Evolutionary conservation across 64 coral and sea anemone genomes (phyloP).

Genomic region (Montipora efflorescens): DNA sequence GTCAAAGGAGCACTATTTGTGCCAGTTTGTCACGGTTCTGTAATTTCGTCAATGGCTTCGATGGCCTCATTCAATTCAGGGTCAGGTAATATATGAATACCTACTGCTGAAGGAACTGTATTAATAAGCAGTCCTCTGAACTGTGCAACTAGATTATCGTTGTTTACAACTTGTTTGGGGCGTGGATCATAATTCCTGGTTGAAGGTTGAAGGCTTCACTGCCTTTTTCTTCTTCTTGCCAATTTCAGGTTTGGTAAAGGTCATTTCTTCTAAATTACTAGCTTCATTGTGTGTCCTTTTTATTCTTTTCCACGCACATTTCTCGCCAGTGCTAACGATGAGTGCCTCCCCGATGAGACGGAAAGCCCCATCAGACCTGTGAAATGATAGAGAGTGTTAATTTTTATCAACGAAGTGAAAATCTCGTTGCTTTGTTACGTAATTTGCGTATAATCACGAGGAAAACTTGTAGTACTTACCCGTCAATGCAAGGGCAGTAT

Average conservation of each 20-base stretch:
- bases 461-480: slow-evolving; percentile 12
- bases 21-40: neutral
- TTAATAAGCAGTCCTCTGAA: slow-evolving; percentile 27
- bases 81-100: slow-evolving; percentile 28
- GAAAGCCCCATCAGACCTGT: slow-evolving; percentile 54
- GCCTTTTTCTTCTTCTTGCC: slow-evolving; percentile 35
- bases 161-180: slow-evolving; percentile 4
- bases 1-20: neutral
- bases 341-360: slow-evolving; percentile 38
- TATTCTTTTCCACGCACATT: slow-evolving; percentile 43
- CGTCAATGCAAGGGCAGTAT: slow-evolving; percentile 4
- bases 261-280: slow-evolving; percentile 52
- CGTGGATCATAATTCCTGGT: slow-evolving; percentile 38
- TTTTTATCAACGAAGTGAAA: neutral
- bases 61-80: slow-evolving; percentile 17
- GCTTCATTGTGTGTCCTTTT: slow-evolving; percentile 46
- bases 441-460: too few species aligned
- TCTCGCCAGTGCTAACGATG: slow-evolving; percentile 47
- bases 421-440: too few species aligned
- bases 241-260: slow-evolving; percentile 54
- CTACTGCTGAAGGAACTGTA: slow-evolving; percentile 18
- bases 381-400: neutral
- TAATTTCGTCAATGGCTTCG: neutral
- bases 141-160: slow-evolving; percentile 18
- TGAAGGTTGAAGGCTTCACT: slow-evolving; percentile 22